phyloP scores from a whole-genome alignment of 2,113 vertebrate genomes.

The Peromyscus leucopus region DNA sequence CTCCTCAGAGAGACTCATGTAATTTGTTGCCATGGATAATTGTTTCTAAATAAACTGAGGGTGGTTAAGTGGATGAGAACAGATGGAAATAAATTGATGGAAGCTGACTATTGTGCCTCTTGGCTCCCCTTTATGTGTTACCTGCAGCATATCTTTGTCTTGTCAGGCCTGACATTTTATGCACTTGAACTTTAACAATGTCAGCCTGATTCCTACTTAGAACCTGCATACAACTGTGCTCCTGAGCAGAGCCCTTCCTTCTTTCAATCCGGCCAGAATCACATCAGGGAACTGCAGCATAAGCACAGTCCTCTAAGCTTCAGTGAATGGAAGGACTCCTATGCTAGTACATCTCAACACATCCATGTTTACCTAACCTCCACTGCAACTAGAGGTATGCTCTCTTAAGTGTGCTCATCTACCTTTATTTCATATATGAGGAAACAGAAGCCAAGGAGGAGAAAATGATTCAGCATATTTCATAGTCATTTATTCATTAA shows the following conservation, averaged over 20 bases:
- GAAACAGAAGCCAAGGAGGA: neutral
- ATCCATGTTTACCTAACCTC: slow-evolving; percentile 36
- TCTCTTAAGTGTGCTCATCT: neutral
- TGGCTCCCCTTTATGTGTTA: slow-evolving; percentile 60
- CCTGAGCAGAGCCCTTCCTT: neutral
- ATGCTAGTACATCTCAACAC: neutral
- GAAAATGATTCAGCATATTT: neutral
- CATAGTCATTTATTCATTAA: slow-evolving; percentile 36
- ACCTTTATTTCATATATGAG: neutral
- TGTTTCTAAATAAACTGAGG: slow-evolving; percentile 78
- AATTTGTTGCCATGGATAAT: slow-evolving; percentile 78
- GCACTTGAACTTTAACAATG: slow-evolving; percentile 71
- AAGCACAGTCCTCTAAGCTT: neutral
- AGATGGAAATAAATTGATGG: slow-evolving; percentile 77
- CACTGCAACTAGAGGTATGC: neutral
- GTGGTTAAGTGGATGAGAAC: slow-evolving; percentile 75
- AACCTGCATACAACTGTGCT: neutral
- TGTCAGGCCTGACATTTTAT: slow-evolving; percentile 62
- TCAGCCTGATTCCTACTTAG: slow-evolving; percentile 50
- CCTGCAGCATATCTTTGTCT: slow-evolving; percentile 41
- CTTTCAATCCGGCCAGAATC: slow-evolving; percentile 19
- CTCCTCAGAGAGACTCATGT: slow-evolving; percentile 58
- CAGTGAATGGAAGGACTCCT: neutral
- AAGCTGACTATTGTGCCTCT: slow-evolving; percentile 69
- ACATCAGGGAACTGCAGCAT: neutral